Evolutionary conservation across 2,888 invertebrate genomes (phyloP), one percentile per base, ranked within the genome.

Genomic region (Scaptomyza cyrtandrae): DNA sequence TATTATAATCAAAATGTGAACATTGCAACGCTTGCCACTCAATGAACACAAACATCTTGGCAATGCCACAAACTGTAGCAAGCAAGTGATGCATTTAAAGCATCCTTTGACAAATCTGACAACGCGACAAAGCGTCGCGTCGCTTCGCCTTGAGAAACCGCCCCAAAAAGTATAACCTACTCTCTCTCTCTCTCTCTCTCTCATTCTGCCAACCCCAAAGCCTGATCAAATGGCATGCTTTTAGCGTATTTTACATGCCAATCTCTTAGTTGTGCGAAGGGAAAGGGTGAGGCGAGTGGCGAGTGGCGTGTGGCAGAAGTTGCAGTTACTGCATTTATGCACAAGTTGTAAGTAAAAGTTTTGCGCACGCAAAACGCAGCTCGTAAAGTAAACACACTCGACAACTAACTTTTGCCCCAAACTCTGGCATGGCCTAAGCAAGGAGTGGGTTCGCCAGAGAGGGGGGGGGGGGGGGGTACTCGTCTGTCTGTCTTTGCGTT

Each of bases 191-290:
- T 3, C 39, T 14, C 37, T 7, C 0, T 6, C 14, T 19, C 14
- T 7, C 49, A 27, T 29, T 13, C 31, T 10, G 29, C 27, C 24
- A 6, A 9, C 31, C 27, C 1, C 16, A 53, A 49, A 3, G 16
- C 9, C 66, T 60, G 71, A 80, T 56, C 70, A 83, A 84, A 73
- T 84, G 82, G 87, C 87, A 86, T 74, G 87, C 89, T 88, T 84
- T 84, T 85, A 84, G 87, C 84, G 87, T 86, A 84, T 89, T 84
- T 89, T 87, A 84, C 87, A 84, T 84, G 83, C 89, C 83, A 86
- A 84, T 88, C 89, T 86, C 58, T 83, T 48, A 44, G 69, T 55
- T 59, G 50, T 49, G 43, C 39, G 19, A n/a, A 39, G 55, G 24
- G 59, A 41, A 49, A 37, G 10, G 13, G 37, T 59, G 48, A 27